phyloP scores from a whole-genome alignment of 2,888 invertebrate species.

The Protodeltote pygarga region DNA sequence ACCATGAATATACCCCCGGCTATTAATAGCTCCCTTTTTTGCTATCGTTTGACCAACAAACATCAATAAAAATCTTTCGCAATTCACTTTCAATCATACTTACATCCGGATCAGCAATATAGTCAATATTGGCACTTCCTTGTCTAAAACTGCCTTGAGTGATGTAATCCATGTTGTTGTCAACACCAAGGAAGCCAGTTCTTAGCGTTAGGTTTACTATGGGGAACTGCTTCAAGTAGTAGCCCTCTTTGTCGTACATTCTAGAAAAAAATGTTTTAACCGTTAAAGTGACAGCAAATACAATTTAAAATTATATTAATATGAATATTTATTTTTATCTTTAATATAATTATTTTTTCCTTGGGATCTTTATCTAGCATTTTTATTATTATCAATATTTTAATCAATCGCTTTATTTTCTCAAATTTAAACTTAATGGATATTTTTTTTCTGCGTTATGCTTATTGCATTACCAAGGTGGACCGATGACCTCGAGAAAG shows the following conservation, averaged over 20 bases:
- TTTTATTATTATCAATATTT: no score
- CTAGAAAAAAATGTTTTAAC: conserved; percentile 45
- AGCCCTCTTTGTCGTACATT: conserved; percentile 59
- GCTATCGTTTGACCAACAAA: no score
- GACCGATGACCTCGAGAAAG: no score
- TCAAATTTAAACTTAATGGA: no score
- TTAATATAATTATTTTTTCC: no score
- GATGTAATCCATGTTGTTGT: conserved; percentile 64
- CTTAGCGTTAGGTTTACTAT: conserved; percentile 62
- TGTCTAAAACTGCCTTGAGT: conserved; percentile 73
- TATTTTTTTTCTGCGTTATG: no score
- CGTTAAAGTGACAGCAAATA: background rate
- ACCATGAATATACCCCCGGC: no score
- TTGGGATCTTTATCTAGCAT: no score
- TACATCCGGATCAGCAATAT: conserved; percentile 70
- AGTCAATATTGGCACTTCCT: conserved; percentile 62
- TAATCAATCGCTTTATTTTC: no score
- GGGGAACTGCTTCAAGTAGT: conserved; percentile 59
- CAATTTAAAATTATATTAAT: background rate
- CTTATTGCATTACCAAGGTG: no score
- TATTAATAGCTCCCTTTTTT: no score
- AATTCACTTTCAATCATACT: conserved; percentile 33
- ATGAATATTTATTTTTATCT: no score
- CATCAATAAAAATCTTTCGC: background rate
- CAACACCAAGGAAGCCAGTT: conserved; percentile 63